Evolutionary conservation across 2,888 invertebrate species (phyloP).

Genomic region (Thereva nobilitata): DNA sequence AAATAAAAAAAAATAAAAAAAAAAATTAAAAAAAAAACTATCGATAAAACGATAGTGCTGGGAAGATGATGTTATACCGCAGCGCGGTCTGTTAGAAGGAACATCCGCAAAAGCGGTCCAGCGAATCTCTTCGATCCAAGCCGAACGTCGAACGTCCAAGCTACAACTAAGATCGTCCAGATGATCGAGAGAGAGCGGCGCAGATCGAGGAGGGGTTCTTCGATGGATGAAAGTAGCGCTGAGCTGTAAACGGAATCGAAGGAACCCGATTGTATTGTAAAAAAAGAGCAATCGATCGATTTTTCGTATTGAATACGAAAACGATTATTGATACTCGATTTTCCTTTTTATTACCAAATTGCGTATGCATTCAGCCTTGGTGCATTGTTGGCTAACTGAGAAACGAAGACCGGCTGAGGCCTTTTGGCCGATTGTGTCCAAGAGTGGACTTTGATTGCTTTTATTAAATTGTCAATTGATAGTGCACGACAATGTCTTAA

Average conservation of each 20-base stretch:
- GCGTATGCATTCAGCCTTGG: slow-evolving; percentile 22
- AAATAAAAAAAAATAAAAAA: too few relatives aligned
- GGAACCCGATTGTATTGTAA: too few relatives aligned
- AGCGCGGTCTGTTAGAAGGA: slow-evolving; percentile 21
- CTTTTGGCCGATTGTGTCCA: not conserved
- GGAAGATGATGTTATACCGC: slow-evolving; percentile 29
- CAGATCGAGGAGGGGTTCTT: not conserved
- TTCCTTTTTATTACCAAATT: slow-evolving; percentile 34
- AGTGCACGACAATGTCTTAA: slow-evolving; percentile 28
- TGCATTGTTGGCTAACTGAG: slow-evolving; percentile 11
- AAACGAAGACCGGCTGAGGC: not conserved
- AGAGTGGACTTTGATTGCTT: slow-evolving; percentile 23
- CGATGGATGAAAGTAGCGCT: slow-evolving; percentile 6
- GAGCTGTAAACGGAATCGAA: slow-evolving; percentile 1
- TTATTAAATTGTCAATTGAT: slow-evolving; percentile 34
- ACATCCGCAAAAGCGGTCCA: slow-evolving; percentile 14
- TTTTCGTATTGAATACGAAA: slow-evolving; percentile 24
- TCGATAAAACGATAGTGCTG: slow-evolving; percentile 18
- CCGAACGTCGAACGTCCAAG: slow-evolving; percentile 3
- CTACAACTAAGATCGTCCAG: not conserved
- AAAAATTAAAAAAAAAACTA: too few relatives aligned
- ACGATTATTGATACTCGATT: slow-evolving; percentile 34
- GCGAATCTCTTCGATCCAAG: slow-evolving; percentile 14
- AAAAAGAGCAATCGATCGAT: too few relatives aligned
- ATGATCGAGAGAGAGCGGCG: not conserved